Percentiles rank a stretch among this genome's conserved stretches.
These are phyloP conservation scores for Gallinago jamesoni DNA, from an alignment of 2,113 vertebrate genomes.

Conservation along the genomic window DNA sequence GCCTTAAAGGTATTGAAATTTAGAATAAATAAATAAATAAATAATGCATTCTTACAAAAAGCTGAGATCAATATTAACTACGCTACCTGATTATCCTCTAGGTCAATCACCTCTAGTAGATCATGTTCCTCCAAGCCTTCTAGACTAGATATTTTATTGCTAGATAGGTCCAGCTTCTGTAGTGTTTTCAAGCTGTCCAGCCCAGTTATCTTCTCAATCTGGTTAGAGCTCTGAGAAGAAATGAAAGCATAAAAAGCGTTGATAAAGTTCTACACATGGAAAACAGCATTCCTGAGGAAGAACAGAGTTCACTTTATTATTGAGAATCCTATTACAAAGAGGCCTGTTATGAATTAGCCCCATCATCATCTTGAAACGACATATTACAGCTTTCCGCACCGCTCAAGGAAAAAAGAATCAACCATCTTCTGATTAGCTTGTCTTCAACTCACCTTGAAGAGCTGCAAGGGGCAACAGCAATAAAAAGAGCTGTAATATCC, in stretches of 20 bases:
- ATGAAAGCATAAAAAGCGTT: not conserved
- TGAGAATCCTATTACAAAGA: not conserved
- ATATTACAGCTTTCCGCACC: not conserved
- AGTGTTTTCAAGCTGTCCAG: constrained; percentile 79
- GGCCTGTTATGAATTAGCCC: not conserved
- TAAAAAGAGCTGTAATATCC: not conserved
- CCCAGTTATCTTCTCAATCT: constrained; percentile 79
- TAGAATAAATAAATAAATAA: not conserved
- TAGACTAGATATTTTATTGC: constrained; percentile 84
- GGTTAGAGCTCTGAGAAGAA: constrained; percentile 83
- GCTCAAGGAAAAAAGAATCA: not conserved
- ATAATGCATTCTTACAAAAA: not conserved
- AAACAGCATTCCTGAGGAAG: not conserved
- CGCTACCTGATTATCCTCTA: constrained; percentile 88
- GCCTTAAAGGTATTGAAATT: not conserved
- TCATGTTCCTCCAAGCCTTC: constrained; percentile 82
- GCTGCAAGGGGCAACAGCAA: not conserved
- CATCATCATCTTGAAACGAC: not conserved
- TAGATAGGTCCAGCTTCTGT: constrained; percentile 83
- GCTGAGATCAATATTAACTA: not conserved
- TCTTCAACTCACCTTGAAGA: not conserved
- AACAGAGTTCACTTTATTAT: not conserved
- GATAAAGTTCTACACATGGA: not conserved
- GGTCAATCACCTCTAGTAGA: constrained; percentile 79
- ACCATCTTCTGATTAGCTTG: not conserved